Conservation (phyloP, 2,888 invertebrate genomes). For the Leptogaster cylindrica region DNA sequence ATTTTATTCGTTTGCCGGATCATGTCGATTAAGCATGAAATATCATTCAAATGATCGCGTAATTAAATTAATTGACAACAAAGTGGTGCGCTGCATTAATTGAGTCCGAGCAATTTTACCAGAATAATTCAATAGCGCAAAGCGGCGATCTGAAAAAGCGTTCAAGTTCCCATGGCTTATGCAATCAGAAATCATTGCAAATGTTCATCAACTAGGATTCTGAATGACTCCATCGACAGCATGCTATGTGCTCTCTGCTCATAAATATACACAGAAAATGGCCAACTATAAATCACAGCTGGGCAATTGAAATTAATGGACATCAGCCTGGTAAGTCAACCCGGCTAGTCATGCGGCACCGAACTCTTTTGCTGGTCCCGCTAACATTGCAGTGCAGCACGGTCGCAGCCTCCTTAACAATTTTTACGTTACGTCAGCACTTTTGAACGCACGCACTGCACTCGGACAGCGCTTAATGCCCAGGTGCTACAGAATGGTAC, state of each 20-base stretch:
- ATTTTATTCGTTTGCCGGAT: neutral
- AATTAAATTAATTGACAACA: conserved; percentile 44
- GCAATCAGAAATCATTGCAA: conserved; percentile 29
- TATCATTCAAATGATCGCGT: conserved; percentile 39
- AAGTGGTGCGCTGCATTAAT: conserved; percentile 38
- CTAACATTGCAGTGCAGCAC: neutral
- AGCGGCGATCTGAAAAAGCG: conserved; percentile 15
- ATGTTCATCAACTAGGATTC: conserved; percentile 32
- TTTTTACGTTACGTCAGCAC: conserved; percentile 36
- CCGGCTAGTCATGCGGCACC: conserved; percentile 26
- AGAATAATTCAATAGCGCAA: conserved; percentile 26
- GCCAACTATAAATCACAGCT: conserved; percentile 38
- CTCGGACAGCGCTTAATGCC: conserved; percentile 7
- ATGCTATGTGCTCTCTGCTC: conserved; percentile 30
- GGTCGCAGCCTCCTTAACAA: conserved; percentile 24
- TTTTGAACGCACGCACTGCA: conserved; percentile 28
- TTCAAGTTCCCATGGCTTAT: conserved; percentile 35
- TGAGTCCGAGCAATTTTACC: conserved; percentile 23
- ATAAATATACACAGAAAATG: conserved; percentile 20
- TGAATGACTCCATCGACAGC: conserved; percentile 26
- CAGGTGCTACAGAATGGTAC: conserved; percentile 22
- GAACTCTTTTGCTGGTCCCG: conserved; percentile 6
- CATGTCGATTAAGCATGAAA: conserved; percentile 39
- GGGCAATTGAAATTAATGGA: conserved; percentile 41
- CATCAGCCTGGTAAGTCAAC: conserved; percentile 28